phyloP scores from a whole-genome alignment of 2,888 invertebrate genomes.

The Tipula helvola region DNA sequence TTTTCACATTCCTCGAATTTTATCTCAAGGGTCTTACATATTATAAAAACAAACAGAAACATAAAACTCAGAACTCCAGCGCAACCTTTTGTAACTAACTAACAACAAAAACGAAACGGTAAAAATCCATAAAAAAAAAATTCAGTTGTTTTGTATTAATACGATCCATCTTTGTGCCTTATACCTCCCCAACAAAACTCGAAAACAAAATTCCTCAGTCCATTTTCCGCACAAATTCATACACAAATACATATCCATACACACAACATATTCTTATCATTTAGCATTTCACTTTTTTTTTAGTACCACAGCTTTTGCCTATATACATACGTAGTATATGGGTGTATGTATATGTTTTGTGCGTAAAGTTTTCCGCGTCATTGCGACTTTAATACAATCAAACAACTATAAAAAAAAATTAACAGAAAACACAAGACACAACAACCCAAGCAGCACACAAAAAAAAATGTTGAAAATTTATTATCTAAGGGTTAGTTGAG shows the following conservation, averaged over 20 bases:
- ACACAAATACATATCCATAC: not conserved
- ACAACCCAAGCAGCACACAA: not conserved
- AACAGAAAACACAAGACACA: not conserved
- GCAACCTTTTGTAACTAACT: not conserved
- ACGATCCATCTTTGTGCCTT: not conserved
- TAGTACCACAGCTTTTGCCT: not conserved
- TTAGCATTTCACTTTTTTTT: not conserved
- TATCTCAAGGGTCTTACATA: not conserved
- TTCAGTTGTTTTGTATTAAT: not conserved
- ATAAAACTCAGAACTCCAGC: not conserved
- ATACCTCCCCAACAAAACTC: not conserved
- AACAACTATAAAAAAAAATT: not conserved
- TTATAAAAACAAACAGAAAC: not conserved
- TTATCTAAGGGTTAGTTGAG: constrained; percentile 4
- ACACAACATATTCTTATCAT: not conserved
- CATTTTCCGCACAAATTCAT: not conserved
- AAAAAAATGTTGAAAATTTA: not conserved
- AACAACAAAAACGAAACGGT: not conserved
- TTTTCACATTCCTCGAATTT: not conserved
- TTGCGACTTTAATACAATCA: constrained; percentile 4
- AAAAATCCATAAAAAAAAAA: not conserved
- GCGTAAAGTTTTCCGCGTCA: not conserved
- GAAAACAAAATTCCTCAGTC: not conserved
- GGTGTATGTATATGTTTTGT: not conserved
- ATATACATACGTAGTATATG: not conserved